These are phyloP conservation scores for Muschampia plurimacula DNA, from an alignment of 2,888 invertebrate genomes.

Conservation along the genomic window DNA sequence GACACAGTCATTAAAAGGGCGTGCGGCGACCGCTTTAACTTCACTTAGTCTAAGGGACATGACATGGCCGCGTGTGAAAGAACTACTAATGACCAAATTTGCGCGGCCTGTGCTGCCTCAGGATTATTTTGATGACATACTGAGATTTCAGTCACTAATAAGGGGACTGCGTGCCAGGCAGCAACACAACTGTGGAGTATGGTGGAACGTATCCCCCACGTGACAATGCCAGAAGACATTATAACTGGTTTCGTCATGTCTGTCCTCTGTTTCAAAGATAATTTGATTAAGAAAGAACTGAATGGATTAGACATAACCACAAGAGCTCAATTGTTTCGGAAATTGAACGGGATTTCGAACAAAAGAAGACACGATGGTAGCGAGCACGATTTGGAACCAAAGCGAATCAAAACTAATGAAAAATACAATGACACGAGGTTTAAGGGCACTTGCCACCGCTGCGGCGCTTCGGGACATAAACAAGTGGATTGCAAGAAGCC, in stretches of 20 bases:
- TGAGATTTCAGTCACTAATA: not conserved
- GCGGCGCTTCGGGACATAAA: not conserved
- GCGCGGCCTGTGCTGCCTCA: not conserved
- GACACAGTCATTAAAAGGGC: not conserved
- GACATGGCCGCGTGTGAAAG: slow-evolving; percentile 41
- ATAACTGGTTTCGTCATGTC: slow-evolving; percentile 1
- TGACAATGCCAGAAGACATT: not conserved
- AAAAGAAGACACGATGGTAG: not conserved
- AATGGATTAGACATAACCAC: not conserved
- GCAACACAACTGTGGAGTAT: slow-evolving; percentile 36
- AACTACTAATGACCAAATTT: slow-evolving; percentile 30
- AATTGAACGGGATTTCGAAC: not conserved
- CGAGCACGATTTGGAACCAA: not conserved
- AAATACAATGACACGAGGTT: not conserved
- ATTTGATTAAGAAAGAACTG: not conserved
- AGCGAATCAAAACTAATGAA: not conserved
- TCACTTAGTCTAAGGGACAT: slow-evolving; percentile 18
- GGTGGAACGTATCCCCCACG: slow-evolving; percentile 37
- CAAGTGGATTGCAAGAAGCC: not conserved
- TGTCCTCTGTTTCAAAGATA: not conserved
- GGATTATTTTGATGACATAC: slow-evolving; percentile 10
- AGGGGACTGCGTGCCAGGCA: not conserved
- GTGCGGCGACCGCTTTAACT: not conserved
- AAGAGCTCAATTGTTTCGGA: not conserved
- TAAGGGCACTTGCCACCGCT: not conserved